These are phyloP conservation scores for Cranoglanis bouderius DNA, from an alignment of 2,113 vertebrate species.

Conservation along the genomic window DNA sequence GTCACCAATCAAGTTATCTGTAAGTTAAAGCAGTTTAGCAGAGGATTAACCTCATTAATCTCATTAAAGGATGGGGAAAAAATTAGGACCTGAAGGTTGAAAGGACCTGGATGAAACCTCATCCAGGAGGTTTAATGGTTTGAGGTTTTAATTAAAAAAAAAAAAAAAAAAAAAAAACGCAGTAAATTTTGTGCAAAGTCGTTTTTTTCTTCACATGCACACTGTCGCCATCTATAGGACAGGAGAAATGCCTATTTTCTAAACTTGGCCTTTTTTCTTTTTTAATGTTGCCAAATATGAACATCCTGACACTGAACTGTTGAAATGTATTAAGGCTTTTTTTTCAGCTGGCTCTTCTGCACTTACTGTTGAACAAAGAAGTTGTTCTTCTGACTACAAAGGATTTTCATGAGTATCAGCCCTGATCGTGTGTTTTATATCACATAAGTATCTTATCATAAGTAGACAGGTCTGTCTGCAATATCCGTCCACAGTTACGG, in stretches of 20 bases:
- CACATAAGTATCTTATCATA: too few relatives aligned
- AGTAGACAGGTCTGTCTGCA: too few relatives aligned
- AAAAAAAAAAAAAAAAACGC: too few relatives aligned
- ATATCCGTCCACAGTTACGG: not conserved
- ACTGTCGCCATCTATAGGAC: not conserved
- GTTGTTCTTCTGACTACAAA: too few relatives aligned
- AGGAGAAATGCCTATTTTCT: not conserved
- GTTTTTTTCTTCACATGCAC: not conserved
- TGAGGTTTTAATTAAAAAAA: not conserved
- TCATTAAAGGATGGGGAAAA: not conserved
- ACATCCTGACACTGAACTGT: not conserved
- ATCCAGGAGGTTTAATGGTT: not conserved
- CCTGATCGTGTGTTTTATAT: too few relatives aligned
- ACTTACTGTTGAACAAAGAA: too few relatives aligned
- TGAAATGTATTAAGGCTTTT: not conserved
- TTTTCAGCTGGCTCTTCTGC: not conserved
- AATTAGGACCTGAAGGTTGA: not conserved
- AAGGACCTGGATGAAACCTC: too few relatives aligned
- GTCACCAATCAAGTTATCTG: not conserved
- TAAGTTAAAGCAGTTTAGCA: not conserved
- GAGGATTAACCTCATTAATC: not conserved
- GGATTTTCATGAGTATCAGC: too few relatives aligned
- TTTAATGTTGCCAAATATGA: not conserved
- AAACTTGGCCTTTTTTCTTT: not conserved
- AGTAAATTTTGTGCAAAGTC: not conserved